Evolutionary conservation across 2,888 invertebrate genomes (phyloP).

Genomic region (Chironomus tentans): DNA sequence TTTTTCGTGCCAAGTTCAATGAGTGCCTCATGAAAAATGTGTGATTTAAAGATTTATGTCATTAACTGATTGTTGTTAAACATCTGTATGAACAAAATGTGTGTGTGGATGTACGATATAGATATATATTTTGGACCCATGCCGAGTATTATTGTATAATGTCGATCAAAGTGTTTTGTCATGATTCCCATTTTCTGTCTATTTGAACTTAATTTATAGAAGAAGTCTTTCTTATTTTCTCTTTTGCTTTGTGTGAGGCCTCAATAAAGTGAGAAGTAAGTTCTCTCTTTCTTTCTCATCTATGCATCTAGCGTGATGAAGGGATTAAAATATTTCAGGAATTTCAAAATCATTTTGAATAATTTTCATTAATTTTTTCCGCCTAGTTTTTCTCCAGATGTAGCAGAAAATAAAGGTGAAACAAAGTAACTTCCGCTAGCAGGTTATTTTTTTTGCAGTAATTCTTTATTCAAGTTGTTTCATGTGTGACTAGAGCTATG

Average conservation of each 20-base stretch:
- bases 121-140: constrained; percentile 10
- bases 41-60: constrained; percentile 22
- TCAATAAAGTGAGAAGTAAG: background rate
- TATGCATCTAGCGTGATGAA: background rate
- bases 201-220: no score
- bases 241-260: background rate
- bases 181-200: background rate
- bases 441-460: background rate
- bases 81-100: constrained; percentile 9
- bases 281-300: no score
- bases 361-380: background rate
- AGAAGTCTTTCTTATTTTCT: no score
- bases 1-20: constrained; percentile 26
- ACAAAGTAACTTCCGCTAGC: background rate
- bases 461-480: background rate
- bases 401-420: background rate
- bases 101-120: no score
- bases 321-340: background rate
- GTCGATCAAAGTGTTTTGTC: constrained; percentile 12
- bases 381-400: background rate
- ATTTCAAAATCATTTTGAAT: background rate
- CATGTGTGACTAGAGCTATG: background rate
- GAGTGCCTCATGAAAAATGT: background rate
- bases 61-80: constrained; percentile 12
- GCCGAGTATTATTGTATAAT: constrained; percentile 21